Percentiles rank a stretch among this genome's conserved stretches.
Evolutionary conservation across 2,888 invertebrate species (phyloP).

Genomic region (Drosophila formosana): DNA sequence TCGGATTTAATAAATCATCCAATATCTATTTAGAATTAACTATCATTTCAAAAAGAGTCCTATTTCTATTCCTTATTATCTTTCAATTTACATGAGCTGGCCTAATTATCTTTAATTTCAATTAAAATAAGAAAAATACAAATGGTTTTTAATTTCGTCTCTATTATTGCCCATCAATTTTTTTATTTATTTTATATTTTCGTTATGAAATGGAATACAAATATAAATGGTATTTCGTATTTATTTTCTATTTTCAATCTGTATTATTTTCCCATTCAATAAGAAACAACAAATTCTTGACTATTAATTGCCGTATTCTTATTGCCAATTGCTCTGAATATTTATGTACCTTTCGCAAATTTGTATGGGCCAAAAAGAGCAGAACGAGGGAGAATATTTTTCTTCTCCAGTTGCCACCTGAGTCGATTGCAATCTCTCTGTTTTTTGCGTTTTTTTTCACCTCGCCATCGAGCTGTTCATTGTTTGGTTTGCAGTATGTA

Average conservation of each 20-base stretch:
- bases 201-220: neutral
- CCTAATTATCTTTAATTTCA: no score
- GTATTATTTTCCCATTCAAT: neutral
- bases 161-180: no score
- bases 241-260: neutral
- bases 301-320: neutral
- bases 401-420: neutral
- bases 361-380: neutral
- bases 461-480: slow-evolving; percentile 1
- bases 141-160: no score
- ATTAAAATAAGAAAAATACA: no score
- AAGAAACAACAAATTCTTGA: no score
- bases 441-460: neutral
- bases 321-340: neutral
- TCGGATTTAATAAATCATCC: no score
- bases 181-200: neutral
- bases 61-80: no score
- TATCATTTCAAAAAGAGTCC: no score
- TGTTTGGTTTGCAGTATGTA: slow-evolving; percentile 8
- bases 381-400: neutral
- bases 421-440: neutral
- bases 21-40: no score
- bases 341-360: neutral
- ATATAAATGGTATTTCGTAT: neutral
- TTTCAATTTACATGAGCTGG: no score